Base-by-base conservation (phyloP, 2,888 invertebrate genomes). In the Sphinx pinastri region DNA sequence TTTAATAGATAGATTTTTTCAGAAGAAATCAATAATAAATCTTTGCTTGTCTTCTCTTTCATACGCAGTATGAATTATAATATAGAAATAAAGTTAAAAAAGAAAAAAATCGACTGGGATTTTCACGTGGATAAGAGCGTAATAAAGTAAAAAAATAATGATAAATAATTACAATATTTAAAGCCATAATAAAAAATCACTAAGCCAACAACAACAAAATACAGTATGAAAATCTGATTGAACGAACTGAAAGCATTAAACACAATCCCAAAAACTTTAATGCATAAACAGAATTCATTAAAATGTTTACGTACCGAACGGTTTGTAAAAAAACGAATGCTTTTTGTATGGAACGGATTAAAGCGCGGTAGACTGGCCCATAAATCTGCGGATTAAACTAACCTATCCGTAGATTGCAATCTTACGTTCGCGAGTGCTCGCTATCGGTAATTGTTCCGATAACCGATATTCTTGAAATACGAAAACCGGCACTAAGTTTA, bases 311-410 rank as follows among this genome's bases (percentile, higher is more conserved):
- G 67, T 70, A 73, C 49, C 10, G 19, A 19, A 49, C 13, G 38
- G 59, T 69, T 19, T 52, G 38, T 49, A 59, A 59, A 52, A 51
- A 69, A 52, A 68, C 69, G 19, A 68, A 70, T 71, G 71, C 72
- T 90, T 91, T 90, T 88, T 86, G 81, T 81, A 80, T 76, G 72
- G 81, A 85, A 84, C 80, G 84, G 86, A 90, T 88, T 91, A 89
- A 91, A 90, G 84, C 83, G 83, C 85, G 84, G 88, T 84, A 86
- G 89, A 86, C 75, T 75, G 78, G 79, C 81, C 90, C 84, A 91
- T 93, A 92, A 92, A 92, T 92, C 90, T 88, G 81, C 84, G 87
- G 91, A 90, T 91, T 90, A 88, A 91, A 88, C 90, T 84, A 87
- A 90, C 91, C 88, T 85, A 90, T 91, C 89, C 84, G 72, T 81